Evolutionary conservation across 1,140 invertebrate species (phyloP).

Genomic region (Drosophila varians): DNA sequence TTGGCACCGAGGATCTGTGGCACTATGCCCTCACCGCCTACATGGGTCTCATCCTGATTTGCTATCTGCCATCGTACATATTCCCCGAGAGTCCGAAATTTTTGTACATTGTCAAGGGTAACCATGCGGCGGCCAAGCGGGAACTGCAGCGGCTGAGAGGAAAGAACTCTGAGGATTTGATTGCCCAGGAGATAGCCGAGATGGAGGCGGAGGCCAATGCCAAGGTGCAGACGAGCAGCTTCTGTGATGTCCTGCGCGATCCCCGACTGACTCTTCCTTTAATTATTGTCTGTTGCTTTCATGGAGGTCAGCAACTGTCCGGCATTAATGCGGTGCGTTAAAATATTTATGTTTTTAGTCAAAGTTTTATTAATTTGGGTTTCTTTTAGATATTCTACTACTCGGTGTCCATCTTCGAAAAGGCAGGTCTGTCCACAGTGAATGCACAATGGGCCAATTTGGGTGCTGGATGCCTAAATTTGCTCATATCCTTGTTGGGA

Average conservation of each 20-base stretch:
- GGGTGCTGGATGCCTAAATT: conserved; percentile 88
- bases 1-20: conserved; percentile 87
- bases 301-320: conserved; percentile 92
- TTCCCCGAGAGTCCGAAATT: conserved; percentile 95
- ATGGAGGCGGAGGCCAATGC: conserved; percentile 75
- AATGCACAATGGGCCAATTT: conserved; percentile 88
- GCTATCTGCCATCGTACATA: conserved; percentile 86
- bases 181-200: conserved; percentile 84
- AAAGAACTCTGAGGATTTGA: conserved; percentile 70
- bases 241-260: conserved; percentile 85
- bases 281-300: conserved; percentile 89
- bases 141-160: conserved; percentile 82
- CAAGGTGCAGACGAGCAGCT: conserved; percentile 84
- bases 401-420: conserved; percentile 88
- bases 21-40: conserved; percentile 88
- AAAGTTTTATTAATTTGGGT: not conserved
- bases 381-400: conserved; percentile 89
- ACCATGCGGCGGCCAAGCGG: conserved; percentile 85
- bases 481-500: conserved; percentile 87
- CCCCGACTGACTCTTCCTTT: conserved; percentile 87
- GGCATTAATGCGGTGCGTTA: conserved; percentile 93
- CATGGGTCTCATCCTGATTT: conserved; percentile 85
- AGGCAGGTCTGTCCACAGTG: conserved; percentile 85
- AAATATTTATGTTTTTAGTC: not conserved
- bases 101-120: conserved; percentile 88